Conservation (phyloP, 2,113 vertebrate genomes). For the Tor tambroides region DNA sequence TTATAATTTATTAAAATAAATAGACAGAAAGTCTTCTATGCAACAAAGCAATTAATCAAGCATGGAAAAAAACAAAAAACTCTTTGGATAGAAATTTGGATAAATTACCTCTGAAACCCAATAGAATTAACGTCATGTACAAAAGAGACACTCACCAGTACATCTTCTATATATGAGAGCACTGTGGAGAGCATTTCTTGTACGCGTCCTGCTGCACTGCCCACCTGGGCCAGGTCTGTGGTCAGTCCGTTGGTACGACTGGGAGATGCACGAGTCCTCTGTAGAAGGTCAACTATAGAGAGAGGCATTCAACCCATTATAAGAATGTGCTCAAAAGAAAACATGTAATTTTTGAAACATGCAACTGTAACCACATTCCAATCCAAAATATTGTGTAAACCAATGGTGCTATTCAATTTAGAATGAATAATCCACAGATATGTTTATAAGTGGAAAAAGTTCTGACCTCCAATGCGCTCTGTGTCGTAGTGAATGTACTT, state of each 20-base stretch:
- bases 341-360: background rate
- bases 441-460: background rate
- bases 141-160: slow-evolving; percentile 82
- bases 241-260: slow-evolving; percentile 90
- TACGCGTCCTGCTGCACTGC: slow-evolving; percentile 82
- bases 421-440: background rate
- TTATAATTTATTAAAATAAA: too few species aligned
- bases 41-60: too few species aligned
- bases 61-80: too few species aligned
- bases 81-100: background rate
- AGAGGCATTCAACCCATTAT: background rate
- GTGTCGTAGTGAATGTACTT: slow-evolving; percentile 96
- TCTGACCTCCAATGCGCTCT: slow-evolving; percentile 93
- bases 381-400: background rate
- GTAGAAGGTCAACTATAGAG: slow-evolving; percentile 89
- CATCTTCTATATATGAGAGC: slow-evolving; percentile 92
- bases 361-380: background rate
- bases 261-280: slow-evolving; percentile 87
- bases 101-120: background rate
- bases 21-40: too few species aligned
- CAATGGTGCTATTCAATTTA: too few species aligned
- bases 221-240: slow-evolving; percentile 95
- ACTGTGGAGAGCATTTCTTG: slow-evolving; percentile 93
- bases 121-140: background rate
- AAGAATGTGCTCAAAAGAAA: background rate